Evolutionary conservation across 1,140 invertebrate genomes (phyloP).

Genomic region (Drosophila triauraria): DNA sequence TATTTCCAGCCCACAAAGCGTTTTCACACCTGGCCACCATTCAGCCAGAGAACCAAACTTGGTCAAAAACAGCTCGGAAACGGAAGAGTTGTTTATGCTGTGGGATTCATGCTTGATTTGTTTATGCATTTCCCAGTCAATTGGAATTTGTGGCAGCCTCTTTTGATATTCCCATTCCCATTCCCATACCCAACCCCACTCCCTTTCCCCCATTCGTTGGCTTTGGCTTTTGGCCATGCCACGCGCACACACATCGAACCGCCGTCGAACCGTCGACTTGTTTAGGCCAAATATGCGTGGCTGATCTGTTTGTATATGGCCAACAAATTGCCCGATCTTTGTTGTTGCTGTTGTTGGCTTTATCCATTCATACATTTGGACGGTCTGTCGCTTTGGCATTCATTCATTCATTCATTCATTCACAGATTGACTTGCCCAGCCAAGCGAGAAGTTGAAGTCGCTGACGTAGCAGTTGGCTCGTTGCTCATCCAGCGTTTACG

Average conservation of each 20-base stretch:
- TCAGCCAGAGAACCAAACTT: conserved; percentile 26
- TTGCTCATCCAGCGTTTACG: conserved; percentile 74
- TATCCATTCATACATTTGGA: conserved; percentile 71
- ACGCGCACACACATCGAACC: conserved; percentile 61
- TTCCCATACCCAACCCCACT: background rate
- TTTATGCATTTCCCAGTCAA: conserved; percentile 77
- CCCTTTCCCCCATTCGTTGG: background rate
- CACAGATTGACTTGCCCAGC: conserved; percentile 80
- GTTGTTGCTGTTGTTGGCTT: conserved; percentile 47
- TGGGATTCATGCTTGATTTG: conserved; percentile 59
- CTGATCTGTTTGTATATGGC: conserved; percentile 82
- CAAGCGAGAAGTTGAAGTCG: conserved; percentile 67
- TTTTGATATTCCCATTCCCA: conserved; percentile 33
- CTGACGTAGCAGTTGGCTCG: conserved; percentile 37
- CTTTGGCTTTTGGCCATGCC: conserved; percentile 65
- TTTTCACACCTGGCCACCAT: conserved; percentile 75
- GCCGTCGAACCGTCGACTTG: conserved; percentile 41
- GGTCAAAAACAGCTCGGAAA: conserved; percentile 12
- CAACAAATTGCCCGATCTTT: conserved; percentile 66
- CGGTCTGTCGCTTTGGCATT: conserved; percentile 51
- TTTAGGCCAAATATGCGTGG: conserved; percentile 80
- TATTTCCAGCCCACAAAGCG: conserved; percentile 22
- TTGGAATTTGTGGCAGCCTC: conserved; percentile 67
- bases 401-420: conserved; percentile 63
- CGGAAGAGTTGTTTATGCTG: conserved; percentile 22